phyloP scores from a whole-genome alignment of 2,113 vertebrate genomes.

The Rattus norvegicus region DNA sequence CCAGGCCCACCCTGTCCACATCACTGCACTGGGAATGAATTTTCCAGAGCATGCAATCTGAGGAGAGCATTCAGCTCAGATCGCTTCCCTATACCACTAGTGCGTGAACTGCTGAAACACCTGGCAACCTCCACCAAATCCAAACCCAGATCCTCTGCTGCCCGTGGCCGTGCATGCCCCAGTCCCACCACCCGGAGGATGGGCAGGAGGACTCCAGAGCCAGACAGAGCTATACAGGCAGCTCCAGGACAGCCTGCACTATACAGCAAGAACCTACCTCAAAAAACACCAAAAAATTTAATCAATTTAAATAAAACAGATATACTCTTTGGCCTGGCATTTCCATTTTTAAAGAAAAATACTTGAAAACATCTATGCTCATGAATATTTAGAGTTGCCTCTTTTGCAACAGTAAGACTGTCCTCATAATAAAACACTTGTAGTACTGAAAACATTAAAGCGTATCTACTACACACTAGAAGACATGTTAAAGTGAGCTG shows the following conservation, averaged over 20 bases:
- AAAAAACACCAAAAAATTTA: not conserved
- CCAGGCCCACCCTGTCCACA: not conserved
- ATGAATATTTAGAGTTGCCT: constrained; percentile 26
- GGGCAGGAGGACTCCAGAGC: not conserved
- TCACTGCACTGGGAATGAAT: not conserved
- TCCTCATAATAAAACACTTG: constrained; percentile 26
- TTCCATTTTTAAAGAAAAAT: constrained; percentile 51
- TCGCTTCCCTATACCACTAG: not conserved
- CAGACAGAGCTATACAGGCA: not conserved
- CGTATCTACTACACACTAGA: constrained; percentile 35
- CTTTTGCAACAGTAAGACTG: constrained; percentile 5
- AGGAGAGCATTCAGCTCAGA: not conserved
- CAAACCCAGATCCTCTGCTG: not conserved
- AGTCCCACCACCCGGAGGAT: no score
- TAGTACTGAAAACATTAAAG: constrained; percentile 45
- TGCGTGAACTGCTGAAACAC: constrained; percentile 37
- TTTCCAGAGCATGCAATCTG: not conserved
- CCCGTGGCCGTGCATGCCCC: not conserved
- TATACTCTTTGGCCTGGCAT: not conserved
- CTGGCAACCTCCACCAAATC: not conserved
- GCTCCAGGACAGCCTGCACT: not conserved
- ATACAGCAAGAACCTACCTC: not conserved
- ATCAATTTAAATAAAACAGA: not conserved
- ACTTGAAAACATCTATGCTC: constrained; percentile 16
- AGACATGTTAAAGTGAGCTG: not conserved